Conservation (phyloP, 37 sponge, comb jelly and placozoan genomes). For the Tethya wilhelma region DNA sequence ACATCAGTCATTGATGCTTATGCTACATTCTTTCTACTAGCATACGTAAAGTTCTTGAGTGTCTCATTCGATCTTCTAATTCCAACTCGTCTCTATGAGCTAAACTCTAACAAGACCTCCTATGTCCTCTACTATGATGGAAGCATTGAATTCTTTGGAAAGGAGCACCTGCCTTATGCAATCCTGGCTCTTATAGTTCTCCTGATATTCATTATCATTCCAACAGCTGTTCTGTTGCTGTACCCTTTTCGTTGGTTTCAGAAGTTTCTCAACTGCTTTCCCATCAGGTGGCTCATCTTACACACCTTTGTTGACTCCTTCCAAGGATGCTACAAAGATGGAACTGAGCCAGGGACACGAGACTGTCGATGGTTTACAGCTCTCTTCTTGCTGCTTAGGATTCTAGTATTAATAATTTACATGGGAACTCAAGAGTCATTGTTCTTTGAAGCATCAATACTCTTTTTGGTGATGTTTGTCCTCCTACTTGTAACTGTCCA, state of each 20-base stretch:
- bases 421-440: too few relatives aligned
- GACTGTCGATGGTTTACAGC: too few relatives aligned
- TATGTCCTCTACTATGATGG: too few relatives aligned
- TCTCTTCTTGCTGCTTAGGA: too few relatives aligned
- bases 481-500: background rate
- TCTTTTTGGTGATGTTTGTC: too few relatives aligned
- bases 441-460: too few relatives aligned
- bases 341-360: too few relatives aligned
- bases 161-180: constrained; percentile 35
- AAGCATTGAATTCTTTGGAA: constrained; percentile 18
- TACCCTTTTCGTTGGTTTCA: constrained; percentile 24
- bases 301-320: constrained; percentile 45
- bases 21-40: constrained; percentile 56
- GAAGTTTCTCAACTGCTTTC: constrained; percentile 1
- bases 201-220: constrained; percentile 26
- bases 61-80: constrained; percentile 39
- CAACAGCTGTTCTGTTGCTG: constrained; percentile 44
- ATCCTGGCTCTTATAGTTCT: constrained; percentile 17
- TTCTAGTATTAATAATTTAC: too few relatives aligned
- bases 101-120: too few relatives aligned
- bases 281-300: background rate
- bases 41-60: constrained; percentile 45
- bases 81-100: constrained; percentile 16
- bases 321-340: constrained; percentile 70
- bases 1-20: constrained; percentile 43